Evolutionary conservation across 1,140 invertebrate species (phyloP).

Genomic region (Papilio polyxenes): DNA sequence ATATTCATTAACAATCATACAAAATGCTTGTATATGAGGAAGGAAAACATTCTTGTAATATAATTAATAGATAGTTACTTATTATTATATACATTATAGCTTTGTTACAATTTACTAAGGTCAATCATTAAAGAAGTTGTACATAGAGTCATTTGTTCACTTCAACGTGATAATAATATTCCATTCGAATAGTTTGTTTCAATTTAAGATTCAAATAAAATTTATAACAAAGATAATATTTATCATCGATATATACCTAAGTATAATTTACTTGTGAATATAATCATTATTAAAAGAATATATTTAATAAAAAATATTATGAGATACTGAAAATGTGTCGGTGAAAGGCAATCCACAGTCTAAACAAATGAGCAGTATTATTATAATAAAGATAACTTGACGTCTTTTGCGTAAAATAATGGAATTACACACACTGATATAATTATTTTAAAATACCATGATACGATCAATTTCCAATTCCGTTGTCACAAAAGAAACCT

Average conservation of each 20-base stretch:
- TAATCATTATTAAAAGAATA: background rate
- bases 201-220: background rate
- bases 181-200: too few relatives aligned
- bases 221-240: background rate
- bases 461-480: background rate
- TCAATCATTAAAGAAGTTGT: too few relatives aligned
- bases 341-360: background rate
- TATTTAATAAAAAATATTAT: constrained; percentile 23
- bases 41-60: too few relatives aligned
- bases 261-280: background rate
- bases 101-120: too few relatives aligned
- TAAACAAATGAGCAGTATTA: constrained; percentile 13
- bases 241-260: background rate
- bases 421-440: background rate
- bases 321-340: background rate
- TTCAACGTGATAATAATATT: too few relatives aligned
- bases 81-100: too few relatives aligned
- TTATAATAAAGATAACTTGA: constrained; percentile 19
- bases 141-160: too few relatives aligned
- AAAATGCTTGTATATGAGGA: too few relatives aligned
- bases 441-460: background rate
- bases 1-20: too few relatives aligned
- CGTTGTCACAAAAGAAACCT: background rate
- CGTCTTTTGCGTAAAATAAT: background rate
- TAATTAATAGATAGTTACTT: too few relatives aligned